Evolutionary conservation across 2,888 invertebrate species (phyloP).

Genomic region (Seira ritae): DNA sequence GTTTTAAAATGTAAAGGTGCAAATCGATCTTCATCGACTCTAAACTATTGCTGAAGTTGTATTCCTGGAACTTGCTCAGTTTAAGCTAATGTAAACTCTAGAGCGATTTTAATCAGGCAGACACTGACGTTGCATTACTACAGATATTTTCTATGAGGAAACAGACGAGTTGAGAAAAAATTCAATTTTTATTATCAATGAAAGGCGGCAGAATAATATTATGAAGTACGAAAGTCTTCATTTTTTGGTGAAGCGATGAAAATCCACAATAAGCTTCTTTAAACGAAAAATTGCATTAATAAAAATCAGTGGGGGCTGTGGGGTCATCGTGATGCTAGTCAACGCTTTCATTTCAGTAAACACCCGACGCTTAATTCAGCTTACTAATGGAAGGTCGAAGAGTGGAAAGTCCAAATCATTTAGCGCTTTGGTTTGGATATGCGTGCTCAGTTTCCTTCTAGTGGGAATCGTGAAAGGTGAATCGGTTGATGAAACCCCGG

Average conservation of each 20-base stretch:
- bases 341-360: not conserved
- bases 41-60: too few relatives aligned
- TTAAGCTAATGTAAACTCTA: too few relatives aligned
- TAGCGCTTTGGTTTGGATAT: not conserved
- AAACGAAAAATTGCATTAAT: too few relatives aligned
- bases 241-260: slow-evolving; percentile 1
- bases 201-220: not conserved
- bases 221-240: not conserved
- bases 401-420: not conserved
- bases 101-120: too few relatives aligned
- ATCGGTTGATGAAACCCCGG: not conserved
- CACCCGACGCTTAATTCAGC: too few relatives aligned
- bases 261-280: too few relatives aligned
- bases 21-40: too few relatives aligned
- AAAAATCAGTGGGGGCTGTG: not conserved
- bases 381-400: not conserved
- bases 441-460: not conserved
- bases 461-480: slow-evolving; percentile 27
- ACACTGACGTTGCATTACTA: too few relatives aligned
- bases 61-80: too few relatives aligned
- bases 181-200: not conserved
- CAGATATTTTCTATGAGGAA: too few relatives aligned
- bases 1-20: too few relatives aligned
- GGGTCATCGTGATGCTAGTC: slow-evolving; percentile 31
- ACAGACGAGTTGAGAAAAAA: not conserved